Percentiles rank a stretch among this genome's conserved stretches.
Conservation (phyloP, 2,113 vertebrate species). For the Triplophysa dalaica region DNA sequence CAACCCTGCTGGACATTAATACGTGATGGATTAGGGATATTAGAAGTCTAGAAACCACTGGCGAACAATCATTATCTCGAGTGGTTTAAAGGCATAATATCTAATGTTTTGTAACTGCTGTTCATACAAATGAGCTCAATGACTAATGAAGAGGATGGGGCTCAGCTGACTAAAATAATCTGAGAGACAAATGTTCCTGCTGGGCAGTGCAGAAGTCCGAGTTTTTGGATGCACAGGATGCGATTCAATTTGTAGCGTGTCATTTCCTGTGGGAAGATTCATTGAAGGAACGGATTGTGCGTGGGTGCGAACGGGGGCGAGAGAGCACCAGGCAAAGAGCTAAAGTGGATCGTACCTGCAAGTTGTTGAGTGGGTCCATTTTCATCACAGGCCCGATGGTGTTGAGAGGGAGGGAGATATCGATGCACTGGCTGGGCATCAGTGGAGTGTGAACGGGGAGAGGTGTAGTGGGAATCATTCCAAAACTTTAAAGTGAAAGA, state of each 20-base stretch:
- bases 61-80: constrained; percentile 6
- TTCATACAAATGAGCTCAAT: constrained; percentile 36
- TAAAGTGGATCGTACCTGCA: constrained; percentile 79
- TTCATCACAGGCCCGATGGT: constrained; percentile 98
- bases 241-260: neutral
- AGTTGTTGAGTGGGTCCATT: constrained; percentile 98
- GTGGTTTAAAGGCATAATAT: constrained; percentile 25
- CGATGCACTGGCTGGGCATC: constrained; percentile 97
- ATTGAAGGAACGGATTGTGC: neutral
- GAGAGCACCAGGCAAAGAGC: neutral
- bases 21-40: constrained; percentile 35
- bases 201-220: constrained; percentile 5
- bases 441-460: constrained; percentile 92
- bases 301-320: neutral
- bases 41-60: constrained; percentile 6
- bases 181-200: constrained; percentile 17
- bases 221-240: constrained; percentile 7
- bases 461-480: constrained; percentile 92
- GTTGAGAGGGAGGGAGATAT: constrained; percentile 93
- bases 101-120: constrained; percentile 16
- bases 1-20: constrained; percentile 25
- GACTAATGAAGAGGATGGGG: constrained; percentile 6
- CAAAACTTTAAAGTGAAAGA: constrained; percentile 76
- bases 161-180: constrained; percentile 23
- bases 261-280: constrained; percentile 6